These are phyloP conservation scores for Alentia gelatinosa DNA, from an alignment of 2,888 invertebrate genomes.

Conservation along the genomic window DNA sequence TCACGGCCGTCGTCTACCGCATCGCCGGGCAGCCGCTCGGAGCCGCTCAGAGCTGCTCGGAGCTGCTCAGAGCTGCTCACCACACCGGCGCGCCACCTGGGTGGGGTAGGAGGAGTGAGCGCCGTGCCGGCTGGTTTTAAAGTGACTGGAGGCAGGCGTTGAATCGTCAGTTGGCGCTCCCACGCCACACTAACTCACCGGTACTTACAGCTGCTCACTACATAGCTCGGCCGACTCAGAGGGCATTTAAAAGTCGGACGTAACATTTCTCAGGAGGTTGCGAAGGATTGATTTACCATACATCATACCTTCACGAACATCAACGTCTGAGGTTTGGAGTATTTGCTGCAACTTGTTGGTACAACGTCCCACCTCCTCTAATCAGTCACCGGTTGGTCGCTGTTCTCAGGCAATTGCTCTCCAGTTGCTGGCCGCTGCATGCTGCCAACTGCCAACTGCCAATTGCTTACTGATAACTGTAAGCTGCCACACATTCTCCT, in stretches of 20 bases:
- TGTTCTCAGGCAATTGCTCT: neutral
- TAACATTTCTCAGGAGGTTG: neutral
- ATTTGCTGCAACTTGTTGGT: neutral
- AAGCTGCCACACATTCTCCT: no score
- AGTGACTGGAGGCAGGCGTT: neutral
- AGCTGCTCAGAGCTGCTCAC: neutral
- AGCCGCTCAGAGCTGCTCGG: no score
- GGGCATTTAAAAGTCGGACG: neutral
- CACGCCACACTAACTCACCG: neutral
- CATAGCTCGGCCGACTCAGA: neutral
- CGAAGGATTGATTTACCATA: neutral
- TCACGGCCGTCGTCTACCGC: no score
- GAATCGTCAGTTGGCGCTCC: neutral
- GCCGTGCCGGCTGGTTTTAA: no score
- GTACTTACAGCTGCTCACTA: neutral
- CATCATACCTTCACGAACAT: no score
- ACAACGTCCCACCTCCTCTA: neutral
- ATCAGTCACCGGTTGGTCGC: neutral
- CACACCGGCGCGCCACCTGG: neutral
- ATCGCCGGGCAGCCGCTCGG: no score
- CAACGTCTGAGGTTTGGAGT: no score
- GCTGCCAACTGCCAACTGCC: no score
- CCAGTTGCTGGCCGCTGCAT: no score
- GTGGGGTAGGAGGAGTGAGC: neutral
- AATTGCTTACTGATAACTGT: no score